Conservation (phyloP, 2,113 vertebrate species). For the Tiliqua scincoides region DNA sequence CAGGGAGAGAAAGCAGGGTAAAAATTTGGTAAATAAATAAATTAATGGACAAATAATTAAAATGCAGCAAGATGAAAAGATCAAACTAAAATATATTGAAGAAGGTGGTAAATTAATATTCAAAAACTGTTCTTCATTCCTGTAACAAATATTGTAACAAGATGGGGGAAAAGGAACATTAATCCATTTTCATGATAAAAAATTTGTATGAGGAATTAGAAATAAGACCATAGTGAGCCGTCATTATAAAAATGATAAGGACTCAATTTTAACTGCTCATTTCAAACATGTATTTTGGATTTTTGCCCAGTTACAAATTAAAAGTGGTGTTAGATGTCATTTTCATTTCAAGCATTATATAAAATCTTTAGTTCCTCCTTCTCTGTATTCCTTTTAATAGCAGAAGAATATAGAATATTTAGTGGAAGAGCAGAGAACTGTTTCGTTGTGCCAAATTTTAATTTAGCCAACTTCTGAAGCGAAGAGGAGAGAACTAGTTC, state of each 20-base stretch:
- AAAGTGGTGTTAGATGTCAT: background rate
- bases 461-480: background rate
- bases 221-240: constrained; percentile 3
- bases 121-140: constrained; percentile 10
- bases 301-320: constrained; percentile 8
- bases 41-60: constrained; percentile 43
- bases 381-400: background rate
- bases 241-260: constrained; percentile 21
- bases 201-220: constrained; percentile 31
- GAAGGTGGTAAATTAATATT: constrained; percentile 27
- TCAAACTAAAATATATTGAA: background rate
- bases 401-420: background rate
- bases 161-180: constrained; percentile 20
- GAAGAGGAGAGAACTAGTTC: background rate
- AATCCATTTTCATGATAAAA: constrained; percentile 32
- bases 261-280: background rate
- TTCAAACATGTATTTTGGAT: constrained; percentile 8
- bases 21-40: too few species aligned
- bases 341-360: background rate
- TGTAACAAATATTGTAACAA: constrained; percentile 17
- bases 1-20: too few species aligned
- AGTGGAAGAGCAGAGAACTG: background rate
- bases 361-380: background rate
- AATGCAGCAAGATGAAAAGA: constrained; percentile 20
- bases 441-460: too few species aligned